A percentile compares a stretch with the other conserved stretches of the same genome.
Conservation (phyloP, 1,140 invertebrate species). For the Paraescarpia echinospica region DNA sequence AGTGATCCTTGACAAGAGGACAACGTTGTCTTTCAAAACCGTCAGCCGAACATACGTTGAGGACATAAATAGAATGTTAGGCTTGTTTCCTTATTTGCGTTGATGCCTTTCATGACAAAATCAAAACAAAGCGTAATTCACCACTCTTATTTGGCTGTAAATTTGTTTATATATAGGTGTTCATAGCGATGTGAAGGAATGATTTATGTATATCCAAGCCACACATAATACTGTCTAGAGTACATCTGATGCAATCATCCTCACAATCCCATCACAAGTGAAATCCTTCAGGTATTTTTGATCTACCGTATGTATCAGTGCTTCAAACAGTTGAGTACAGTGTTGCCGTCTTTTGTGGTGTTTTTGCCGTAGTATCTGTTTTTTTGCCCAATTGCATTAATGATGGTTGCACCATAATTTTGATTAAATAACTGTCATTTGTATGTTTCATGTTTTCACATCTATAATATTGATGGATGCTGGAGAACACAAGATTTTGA, state of each 20-base stretch:
- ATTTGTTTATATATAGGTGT: not conserved
- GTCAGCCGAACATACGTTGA: not conserved
- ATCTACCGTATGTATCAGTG: too few relatives aligned
- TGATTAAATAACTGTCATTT: not conserved
- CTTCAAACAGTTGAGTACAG: not conserved
- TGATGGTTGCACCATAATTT: not conserved
- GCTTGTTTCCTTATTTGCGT: too few relatives aligned
- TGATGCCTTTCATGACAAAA: not conserved
- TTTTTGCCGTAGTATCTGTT: not conserved
- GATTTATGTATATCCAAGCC: not conserved
- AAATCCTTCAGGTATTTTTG: too few relatives aligned
- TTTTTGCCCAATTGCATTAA: not conserved
- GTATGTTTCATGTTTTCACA: not conserved
- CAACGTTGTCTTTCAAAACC: not conserved
- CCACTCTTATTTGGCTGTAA: not conserved
- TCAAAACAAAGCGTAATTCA: not conserved
- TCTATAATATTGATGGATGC: not conserved
- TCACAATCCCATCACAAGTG: not conserved
- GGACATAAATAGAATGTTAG: too few relatives aligned
- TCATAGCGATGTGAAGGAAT: not conserved
- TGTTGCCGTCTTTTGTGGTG: not conserved
- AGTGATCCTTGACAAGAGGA: not conserved
- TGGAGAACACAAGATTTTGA: not conserved
- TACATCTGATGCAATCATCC: too few relatives aligned
- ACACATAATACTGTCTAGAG: not conserved